Evolutionary conservation across 2,888 invertebrate species (phyloP).

Genomic region (Dioctria rufipes): DNA sequence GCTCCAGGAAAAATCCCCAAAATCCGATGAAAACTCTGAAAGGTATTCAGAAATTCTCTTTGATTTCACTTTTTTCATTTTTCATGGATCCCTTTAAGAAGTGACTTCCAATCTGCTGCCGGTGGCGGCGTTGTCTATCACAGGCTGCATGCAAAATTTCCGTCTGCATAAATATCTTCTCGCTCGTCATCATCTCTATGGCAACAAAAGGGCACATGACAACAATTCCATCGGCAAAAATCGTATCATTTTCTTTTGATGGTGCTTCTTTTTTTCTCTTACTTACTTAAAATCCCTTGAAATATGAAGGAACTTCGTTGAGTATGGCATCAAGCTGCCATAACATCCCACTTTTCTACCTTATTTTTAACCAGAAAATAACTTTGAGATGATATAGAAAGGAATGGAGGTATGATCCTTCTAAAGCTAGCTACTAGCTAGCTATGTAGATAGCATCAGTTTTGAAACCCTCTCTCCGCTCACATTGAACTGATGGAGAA

Average conservation of each 20-base stretch:
- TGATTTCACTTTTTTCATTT: constrained; percentile 47
- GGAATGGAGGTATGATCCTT: not conserved
- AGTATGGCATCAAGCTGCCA: not conserved
- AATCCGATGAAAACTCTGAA: not conserved
- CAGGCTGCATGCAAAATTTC: not conserved
- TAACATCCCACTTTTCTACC: not conserved
- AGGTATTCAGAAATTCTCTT: constrained; percentile 37
- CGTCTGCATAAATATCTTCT: not conserved
- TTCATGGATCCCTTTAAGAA: constrained; percentile 10
- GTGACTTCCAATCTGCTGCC: not conserved
- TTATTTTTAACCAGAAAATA: constrained; percentile 20
- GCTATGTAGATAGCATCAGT: no score
- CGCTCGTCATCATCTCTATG: not conserved
- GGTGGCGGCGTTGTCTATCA: not conserved
- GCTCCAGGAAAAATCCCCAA: not conserved
- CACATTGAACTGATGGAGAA: not conserved
- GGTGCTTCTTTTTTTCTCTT: not conserved
- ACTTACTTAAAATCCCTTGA: constrained; percentile 32
- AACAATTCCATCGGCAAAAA: not conserved
- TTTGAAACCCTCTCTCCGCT: no score
- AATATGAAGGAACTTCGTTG: constrained; percentile 21
- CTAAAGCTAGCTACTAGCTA: no score
- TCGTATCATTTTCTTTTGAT: constrained; percentile 13
- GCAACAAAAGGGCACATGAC: not conserved
- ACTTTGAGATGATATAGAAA: constrained; percentile 34